phyloP scores from a whole-genome alignment of 2,797 vertebrate genomes.

The Borostomias antarcticus region DNA sequence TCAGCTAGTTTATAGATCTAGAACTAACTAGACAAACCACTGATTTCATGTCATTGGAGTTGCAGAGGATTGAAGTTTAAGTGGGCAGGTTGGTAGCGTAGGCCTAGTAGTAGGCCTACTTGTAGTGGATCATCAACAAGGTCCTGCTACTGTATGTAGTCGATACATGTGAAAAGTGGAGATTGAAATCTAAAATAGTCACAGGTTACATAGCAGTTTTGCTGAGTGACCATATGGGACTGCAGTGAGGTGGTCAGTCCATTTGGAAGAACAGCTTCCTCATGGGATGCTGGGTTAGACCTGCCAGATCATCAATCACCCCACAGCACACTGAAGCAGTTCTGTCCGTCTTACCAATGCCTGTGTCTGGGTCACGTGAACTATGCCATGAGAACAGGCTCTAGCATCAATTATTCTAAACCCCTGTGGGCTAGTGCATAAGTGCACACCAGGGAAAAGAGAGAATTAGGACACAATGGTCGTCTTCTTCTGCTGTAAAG shows the following conservation, averaged over 20 bases:
- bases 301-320: neutral
- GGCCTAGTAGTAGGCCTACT: neutral
- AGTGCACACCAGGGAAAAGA: neutral
- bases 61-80: neutral
- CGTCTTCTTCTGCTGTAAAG: neutral
- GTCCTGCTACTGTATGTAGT: neutral
- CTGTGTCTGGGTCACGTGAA: neutral
- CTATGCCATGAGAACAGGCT: neutral
- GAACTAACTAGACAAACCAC: too few species aligned
- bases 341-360: neutral
- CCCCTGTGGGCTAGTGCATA: neutral
- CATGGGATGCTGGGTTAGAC: too few species aligned
- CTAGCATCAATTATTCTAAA: neutral
- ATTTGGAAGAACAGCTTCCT: slow-evolving; percentile 27
- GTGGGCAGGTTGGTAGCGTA: too few species aligned
- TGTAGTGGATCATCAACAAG: neutral
- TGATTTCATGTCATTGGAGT: neutral
- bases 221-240: slow-evolving; percentile 9
- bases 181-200: neutral
- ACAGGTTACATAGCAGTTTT: neutral
- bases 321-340: neutral
- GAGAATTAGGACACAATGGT: neutral
- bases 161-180: neutral
- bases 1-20: too few species aligned
- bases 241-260: neutral